Evolutionary conservation across 2,797 vertebrate genomes (phyloP), one percentile per base, ranked within the genome.

Genomic region (Delichon dasypus): DNA sequence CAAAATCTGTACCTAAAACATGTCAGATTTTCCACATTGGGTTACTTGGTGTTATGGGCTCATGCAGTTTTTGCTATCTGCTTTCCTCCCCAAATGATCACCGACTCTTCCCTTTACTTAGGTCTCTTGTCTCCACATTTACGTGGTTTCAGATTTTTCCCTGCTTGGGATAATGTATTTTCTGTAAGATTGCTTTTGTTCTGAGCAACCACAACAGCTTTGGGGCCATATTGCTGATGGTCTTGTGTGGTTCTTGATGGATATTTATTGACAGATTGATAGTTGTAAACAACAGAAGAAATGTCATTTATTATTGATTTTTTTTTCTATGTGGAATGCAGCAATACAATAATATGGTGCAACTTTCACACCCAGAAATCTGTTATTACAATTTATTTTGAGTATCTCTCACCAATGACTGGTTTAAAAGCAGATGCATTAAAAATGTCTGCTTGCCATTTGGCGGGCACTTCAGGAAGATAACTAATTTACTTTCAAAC

Each of bases 211-310:
- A 38, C 20, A 5, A 94, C 93, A 96, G 82, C 73, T 96, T 79
- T 94, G 70, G 40, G n/a, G 58, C 94, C 94, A 96, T 93, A 94
- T 86, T 94, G 95, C 44, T 65, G 76, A 84, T 78, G 53, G 82
- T 74, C 38, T 83, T 88, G 22, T 81, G 70, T 78, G 50, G 45
- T 44, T 92, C 72, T 89, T 85, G 76, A 58, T 65, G n/a, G 72
- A 30, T 86, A 72, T 77, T 88, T 93, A 92, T 74, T 80, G 79
- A 88, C 91, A 95, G 94, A 84, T 81, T 90, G 79, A 88, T 73
- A 72, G 57, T 66, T 90, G 55, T 81, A 95, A 91, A 85, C 80
- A 93, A 85, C 78, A 93, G 82, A 90, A 88, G 62, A 90, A 91
- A 84, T 75, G 82, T 22, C 7, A 84, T 78, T 94, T 91, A 66